Base-by-base conservation (phyloP, 2,888 invertebrate species). In the Thymelicus sylvestris region DNA sequence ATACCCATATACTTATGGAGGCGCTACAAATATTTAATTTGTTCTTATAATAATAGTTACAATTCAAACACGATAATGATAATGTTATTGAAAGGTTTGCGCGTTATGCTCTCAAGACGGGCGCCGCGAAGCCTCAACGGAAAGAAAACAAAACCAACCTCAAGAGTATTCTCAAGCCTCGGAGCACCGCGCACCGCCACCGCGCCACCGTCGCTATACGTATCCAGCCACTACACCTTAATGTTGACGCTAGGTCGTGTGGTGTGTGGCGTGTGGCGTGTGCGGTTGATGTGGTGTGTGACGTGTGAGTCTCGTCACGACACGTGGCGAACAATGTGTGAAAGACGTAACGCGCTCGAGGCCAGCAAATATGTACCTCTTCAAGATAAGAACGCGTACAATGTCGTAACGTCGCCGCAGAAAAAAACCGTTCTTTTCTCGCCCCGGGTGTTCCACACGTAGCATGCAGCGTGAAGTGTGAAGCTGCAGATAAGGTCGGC, bases 331-430 rank as follows among this genome's bases (percentile, higher is more conserved):
- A 68, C 67, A 68, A 68, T 62, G 67, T 55, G 24, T 44, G 62
- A 67, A 60, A 19, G 19, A 61, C 50, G 55, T 50, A 44, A 10
- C 50, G 38, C 50, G 63, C 68, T 47, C 63, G 55, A 2, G 68
- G 68, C 63, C 57, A 38, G 63, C 41, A 67, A 55, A 64, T 39
- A 59, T 59, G 48, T 13, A 3, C 24, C 63, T 48, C 69, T 63
- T 63, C 55, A 57, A 44, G 62, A 68, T 68, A 68, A 68, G 68
- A 68, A 47, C 55, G 41, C 60, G 67, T 41, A 44, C 63, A 59
- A 64, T 59, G 48, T 24, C 57, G 38, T 39, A 50, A 8, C 44
- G 13, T 38, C 12, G 38, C 57, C 47, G 38, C 55, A 47, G 64
- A 24, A 55, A 55, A 55, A 24, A 52, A 52, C n/a, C 52, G 52